Evolutionary conservation across 2,797 vertebrate species (phyloP).

Genomic region (Allobates femoralis): DNA sequence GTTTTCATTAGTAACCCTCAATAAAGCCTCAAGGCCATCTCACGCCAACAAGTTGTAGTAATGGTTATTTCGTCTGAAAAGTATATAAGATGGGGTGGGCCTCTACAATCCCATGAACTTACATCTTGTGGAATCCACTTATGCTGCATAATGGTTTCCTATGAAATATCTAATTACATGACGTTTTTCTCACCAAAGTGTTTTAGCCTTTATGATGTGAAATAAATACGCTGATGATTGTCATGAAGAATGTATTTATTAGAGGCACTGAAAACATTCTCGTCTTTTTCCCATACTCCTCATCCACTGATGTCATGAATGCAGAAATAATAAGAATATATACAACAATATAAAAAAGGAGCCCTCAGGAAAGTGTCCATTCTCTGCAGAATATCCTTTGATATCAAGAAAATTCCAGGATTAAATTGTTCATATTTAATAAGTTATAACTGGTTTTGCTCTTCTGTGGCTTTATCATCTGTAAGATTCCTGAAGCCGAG

Average conservation of each 20-base stretch:
- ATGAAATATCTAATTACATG: no score
- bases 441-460: slow-evolving; percentile 25
- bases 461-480: slow-evolving; percentile 65
- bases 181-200: not conserved
- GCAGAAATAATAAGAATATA: not conserved
- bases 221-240: not conserved
- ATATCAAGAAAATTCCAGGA: not conserved
- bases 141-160: no score
- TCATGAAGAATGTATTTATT: not conserved
- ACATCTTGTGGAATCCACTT: not conserved
- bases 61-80: no score
- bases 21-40: no score
- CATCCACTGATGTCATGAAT: not conserved
- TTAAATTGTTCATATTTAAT: not conserved
- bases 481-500: slow-evolving; percentile 81
- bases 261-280: not conserved
- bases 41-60: no score
- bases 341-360: not conserved
- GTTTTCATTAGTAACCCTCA: no score
- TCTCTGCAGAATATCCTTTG: not conserved
- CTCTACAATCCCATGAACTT: no score
- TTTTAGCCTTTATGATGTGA: not conserved
- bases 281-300: not conserved
- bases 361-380: not conserved
- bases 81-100: no score